Evolutionary conservation across 2,797 vertebrate species (phyloP).

Genomic region (Novumbra hubbsi): DNA sequence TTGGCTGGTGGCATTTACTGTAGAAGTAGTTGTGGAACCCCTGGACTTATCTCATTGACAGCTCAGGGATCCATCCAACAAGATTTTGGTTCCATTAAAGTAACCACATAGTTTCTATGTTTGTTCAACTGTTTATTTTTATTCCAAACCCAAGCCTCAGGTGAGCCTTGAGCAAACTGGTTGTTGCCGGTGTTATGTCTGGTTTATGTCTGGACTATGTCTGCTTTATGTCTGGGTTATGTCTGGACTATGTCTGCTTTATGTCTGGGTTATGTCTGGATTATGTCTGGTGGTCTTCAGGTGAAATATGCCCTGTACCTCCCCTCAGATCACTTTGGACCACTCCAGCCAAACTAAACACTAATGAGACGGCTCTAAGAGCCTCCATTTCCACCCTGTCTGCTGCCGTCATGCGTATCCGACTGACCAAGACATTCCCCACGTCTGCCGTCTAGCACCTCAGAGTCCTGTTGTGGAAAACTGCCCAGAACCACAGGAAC

Average conservation of each 20-base stretch:
- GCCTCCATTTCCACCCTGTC: constrained; percentile 20
- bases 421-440: constrained; percentile 22
- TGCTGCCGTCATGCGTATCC: constrained; percentile 23
- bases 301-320: constrained; percentile 34
- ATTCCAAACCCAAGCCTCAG: constrained; percentile 2
- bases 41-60: too few relatives aligned
- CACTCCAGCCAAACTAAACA: constrained; percentile 57
- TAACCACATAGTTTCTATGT: too few relatives aligned
- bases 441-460: constrained; percentile 21
- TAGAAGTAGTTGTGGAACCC: too few relatives aligned
- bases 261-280: constrained; percentile 53
- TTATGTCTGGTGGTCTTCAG: constrained; percentile 57
- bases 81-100: too few relatives aligned
- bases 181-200: constrained; percentile 61
- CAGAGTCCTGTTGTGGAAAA: constrained; percentile 8
- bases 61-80: too few relatives aligned
- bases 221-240: constrained; percentile 55
- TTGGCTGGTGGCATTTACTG: too few relatives aligned
- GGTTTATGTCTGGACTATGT: constrained; percentile 52
- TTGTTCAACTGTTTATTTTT: neutral
- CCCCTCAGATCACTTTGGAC: constrained; percentile 34
- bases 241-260: constrained; percentile 53
- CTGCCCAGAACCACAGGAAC: constrained; percentile 33
- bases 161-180: constrained; percentile 39
- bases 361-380: constrained; percentile 32